phyloP scores from a whole-genome alignment of 2,113 vertebrate species.

The Isurus oxyrinchus region DNA sequence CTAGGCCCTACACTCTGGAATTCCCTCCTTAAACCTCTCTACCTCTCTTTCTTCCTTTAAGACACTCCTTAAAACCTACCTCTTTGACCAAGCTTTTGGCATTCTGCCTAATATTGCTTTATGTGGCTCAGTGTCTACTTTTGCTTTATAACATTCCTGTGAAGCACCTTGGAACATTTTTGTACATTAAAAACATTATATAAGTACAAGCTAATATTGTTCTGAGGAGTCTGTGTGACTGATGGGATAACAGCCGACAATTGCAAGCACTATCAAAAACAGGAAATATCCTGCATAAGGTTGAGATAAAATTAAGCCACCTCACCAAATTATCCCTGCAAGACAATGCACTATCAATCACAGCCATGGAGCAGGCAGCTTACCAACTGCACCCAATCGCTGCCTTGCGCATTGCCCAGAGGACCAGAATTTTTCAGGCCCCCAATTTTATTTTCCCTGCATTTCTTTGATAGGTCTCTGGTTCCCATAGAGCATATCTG shows the following conservation, averaged over 20 bases:
- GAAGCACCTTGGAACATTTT: no score
- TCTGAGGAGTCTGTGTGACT: background rate
- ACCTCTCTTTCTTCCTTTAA: no score
- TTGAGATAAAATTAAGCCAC: background rate
- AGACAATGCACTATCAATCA: background rate
- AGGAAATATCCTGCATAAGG: background rate
- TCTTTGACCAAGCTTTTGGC: no score
- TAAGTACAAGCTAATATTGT: background rate
- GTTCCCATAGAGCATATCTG: background rate
- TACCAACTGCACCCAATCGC: background rate
- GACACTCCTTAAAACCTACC: no score
- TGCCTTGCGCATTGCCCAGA: background rate
- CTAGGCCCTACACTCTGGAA: no score
- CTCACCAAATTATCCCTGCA: background rate
- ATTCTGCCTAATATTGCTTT: no score
- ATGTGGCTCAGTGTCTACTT: no score
- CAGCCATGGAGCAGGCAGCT: background rate
- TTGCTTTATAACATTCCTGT: no score
- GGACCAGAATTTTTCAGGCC: no score
- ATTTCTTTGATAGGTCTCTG: background rate
- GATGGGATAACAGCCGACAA: background rate
- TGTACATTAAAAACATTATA: no score
- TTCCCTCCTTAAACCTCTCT: no score
- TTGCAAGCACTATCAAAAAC: background rate
- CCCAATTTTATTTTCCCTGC: background rate